Conservation (phyloP, 2,797 vertebrate genomes). For the Acipenser oxyrinchus region DNA sequence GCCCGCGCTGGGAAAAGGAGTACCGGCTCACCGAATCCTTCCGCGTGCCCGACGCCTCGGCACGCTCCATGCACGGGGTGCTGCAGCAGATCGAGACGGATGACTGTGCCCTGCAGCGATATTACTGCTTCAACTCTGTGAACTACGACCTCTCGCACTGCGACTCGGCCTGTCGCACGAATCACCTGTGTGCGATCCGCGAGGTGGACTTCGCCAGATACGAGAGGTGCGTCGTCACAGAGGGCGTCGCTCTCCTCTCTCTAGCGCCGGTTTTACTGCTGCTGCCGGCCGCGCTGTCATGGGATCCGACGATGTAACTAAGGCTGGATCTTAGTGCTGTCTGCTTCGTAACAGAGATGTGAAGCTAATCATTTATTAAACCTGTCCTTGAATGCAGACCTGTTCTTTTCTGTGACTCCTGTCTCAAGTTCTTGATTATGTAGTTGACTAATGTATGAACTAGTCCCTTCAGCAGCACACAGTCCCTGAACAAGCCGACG, state of each 20-base stretch:
- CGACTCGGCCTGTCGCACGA: conserved; percentile 51
- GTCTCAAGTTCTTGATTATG: no score
- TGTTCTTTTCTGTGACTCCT: no score
- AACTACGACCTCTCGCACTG: conserved; percentile 68
- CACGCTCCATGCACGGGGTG: conserved; percentile 66
- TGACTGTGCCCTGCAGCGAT: conserved; percentile 62
- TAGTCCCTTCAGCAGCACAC: no score
- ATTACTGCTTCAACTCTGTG: conserved; percentile 82
- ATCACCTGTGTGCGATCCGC: conserved; percentile 79
- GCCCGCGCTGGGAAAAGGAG: conserved; percentile 74
- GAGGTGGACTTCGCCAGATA: conserved; percentile 72
- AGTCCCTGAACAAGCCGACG: no score
- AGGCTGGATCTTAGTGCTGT: not conserved
- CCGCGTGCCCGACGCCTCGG: conserved; percentile 61
- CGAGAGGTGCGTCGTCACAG: conserved; percentile 51
- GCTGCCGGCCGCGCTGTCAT: conserved; percentile 32
- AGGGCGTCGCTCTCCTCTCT: conserved; percentile 23
- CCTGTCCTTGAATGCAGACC: no score
- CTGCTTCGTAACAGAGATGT: not conserved
- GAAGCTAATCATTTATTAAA: not conserved
- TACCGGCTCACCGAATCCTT: conserved; percentile 80
- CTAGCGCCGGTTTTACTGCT: conserved; percentile 9
- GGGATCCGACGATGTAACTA: not conserved
- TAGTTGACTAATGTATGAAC: no score
- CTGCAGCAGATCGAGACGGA: conserved; percentile 53